These are phyloP conservation scores for Spicauda simplicius DNA, from an alignment of 2,888 invertebrate species.

Conservation along the genomic window DNA sequence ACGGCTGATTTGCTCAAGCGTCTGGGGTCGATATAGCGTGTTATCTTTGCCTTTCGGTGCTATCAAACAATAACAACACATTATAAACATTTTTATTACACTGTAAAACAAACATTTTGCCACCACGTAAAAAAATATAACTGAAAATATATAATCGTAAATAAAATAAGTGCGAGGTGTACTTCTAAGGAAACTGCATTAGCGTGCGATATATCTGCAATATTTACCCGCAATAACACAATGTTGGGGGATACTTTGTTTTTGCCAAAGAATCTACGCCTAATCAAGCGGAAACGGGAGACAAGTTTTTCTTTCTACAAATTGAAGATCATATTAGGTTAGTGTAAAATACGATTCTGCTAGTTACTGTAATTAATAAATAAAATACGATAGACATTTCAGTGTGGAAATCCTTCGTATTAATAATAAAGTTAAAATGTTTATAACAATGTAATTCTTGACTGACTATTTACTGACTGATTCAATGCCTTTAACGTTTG, in stretches of 20 bases:
- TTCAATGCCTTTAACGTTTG: neutral
- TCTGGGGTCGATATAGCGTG: constrained; percentile 79
- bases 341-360: constrained; percentile 48
- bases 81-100: constrained; percentile 30
- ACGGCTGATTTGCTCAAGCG: constrained; percentile 77
- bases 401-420: constrained; percentile 13
- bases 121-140: constrained; percentile 13
- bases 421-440: no score
- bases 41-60: constrained; percentile 81
- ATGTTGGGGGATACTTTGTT: constrained; percentile 77
- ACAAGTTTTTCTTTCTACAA: constrained; percentile 80
- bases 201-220: constrained; percentile 46
- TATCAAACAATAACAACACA: constrained; percentile 65
- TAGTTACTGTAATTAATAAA: constrained; percentile 37
- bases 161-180: constrained; percentile 42
- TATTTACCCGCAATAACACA: constrained; percentile 76
- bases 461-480: no score
- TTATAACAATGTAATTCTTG: no score
- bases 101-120: neutral
- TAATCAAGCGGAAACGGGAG: constrained; percentile 80
- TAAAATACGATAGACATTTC: constrained; percentile 22
- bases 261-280: constrained; percentile 81
- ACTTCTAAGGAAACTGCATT: constrained; percentile 38
- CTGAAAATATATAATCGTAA: constrained; percentile 8
- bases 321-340: constrained; percentile 62